Conservation (phyloP, 2,113 vertebrate species). For the Ivindomyrus marchei region DNA sequence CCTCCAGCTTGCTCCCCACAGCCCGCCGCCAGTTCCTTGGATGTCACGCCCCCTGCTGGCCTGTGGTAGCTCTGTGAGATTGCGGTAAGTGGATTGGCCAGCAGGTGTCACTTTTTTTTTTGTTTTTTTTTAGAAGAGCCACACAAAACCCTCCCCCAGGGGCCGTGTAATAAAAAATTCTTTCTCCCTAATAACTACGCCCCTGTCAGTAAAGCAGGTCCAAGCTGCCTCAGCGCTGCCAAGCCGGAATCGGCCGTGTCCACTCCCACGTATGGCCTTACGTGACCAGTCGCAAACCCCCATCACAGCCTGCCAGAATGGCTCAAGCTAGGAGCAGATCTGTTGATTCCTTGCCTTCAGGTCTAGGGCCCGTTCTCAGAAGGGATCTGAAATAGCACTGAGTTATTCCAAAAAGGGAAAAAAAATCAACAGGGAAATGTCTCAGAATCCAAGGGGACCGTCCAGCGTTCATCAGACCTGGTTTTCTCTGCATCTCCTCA, state of each 20-base stretch:
- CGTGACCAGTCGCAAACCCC: conserved; percentile 20
- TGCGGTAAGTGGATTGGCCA: not conserved
- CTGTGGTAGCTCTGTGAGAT: not conserved
- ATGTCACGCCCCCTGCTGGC: not conserved
- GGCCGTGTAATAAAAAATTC: not conserved
- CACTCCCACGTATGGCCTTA: conserved; percentile 17
- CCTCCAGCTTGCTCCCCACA: not conserved
- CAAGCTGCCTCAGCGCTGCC: conserved; percentile 22
- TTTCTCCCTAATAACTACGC: not conserved
- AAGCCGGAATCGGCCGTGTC: conserved; percentile 24
- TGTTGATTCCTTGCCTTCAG: not conserved
- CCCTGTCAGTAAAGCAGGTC: conserved; percentile 15
- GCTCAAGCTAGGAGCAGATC: not conserved
- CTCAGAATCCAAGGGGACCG: not conserved
- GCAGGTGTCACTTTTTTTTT: not conserved
- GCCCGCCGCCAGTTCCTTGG: not conserved
- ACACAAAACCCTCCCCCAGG: not conserved
- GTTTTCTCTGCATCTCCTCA: not conserved
- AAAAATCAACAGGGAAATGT: not conserved
- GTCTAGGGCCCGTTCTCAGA: not conserved
- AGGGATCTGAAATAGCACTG: not conserved
- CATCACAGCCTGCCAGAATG: not conserved
- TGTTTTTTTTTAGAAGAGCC: not conserved
- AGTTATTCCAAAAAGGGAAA: not conserved
- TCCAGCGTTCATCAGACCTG: not conserved